These are phyloP conservation scores for Trachurus trachurus DNA, from an alignment of 2,797 vertebrate species.

Conservation along the genomic window DNA sequence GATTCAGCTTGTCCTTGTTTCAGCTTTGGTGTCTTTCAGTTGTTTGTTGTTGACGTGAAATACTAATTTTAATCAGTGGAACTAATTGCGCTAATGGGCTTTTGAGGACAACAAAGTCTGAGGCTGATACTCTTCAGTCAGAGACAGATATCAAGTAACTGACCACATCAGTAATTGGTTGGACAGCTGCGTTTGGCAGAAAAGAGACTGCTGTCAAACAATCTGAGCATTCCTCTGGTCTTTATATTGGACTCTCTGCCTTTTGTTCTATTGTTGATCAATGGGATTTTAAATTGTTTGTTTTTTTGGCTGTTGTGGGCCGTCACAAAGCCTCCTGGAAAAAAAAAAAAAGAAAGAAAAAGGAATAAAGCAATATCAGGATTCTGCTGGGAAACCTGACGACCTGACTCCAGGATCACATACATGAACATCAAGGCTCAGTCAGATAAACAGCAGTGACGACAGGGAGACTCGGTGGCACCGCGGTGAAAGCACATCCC, in stretches of 20 bases:
- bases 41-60: neutral
- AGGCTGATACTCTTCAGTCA: neutral
- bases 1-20: constrained; percentile 12
- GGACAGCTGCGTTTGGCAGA: constrained; percentile 14
- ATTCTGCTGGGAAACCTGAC: neutral
- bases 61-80: neutral
- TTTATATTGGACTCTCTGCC: too few species aligned
- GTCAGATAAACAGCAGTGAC: neutral
- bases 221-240: neutral
- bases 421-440: too few species aligned
- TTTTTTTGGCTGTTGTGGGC: too few species aligned
- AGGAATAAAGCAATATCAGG: neutral
- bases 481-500: too few species aligned
- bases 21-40: neutral
- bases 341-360: too few species aligned
- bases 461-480: too few species aligned
- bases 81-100: neutral
- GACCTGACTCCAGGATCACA: neutral
- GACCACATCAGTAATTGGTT: constrained; percentile 8
- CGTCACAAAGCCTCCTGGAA: too few species aligned
- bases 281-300: too few species aligned
- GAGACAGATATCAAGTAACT: constrained; percentile 1
- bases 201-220: neutral
- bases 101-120: constrained; percentile 7
- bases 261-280: too few species aligned